Evolutionary conservation across 1,140 invertebrate species (phyloP).

Genomic region (Bombus vancouverensis): DNA sequence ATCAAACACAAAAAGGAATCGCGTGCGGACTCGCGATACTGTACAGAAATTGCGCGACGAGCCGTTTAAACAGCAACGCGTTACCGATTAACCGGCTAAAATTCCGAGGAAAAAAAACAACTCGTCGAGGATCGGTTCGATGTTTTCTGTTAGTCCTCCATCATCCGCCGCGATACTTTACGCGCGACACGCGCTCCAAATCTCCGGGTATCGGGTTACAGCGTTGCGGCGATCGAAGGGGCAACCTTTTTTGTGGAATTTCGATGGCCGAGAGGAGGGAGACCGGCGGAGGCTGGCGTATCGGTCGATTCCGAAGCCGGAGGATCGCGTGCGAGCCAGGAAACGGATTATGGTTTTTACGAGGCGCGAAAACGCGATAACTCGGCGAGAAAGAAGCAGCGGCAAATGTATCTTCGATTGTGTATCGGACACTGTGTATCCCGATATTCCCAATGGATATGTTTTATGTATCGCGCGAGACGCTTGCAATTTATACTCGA

Average conservation of each 20-base stretch:
- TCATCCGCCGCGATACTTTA: not conserved
- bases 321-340: constrained; percentile 3
- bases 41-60: not conserved
- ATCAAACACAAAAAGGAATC: not conserved
- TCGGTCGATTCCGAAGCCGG: not conserved
- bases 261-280: not conserved
- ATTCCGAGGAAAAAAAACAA: not conserved
- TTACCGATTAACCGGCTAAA: not conserved
- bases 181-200: not conserved
- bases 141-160: not conserved
- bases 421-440: not conserved
- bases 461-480: not conserved
- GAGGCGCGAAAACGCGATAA: constrained; percentile 38
- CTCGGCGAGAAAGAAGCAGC: not conserved
- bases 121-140: too few relatives aligned
- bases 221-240: constrained; percentile 1
- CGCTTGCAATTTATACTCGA: not conserved
- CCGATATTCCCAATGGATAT: too few relatives aligned
- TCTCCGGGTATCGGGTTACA: not conserved
- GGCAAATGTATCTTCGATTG: constrained; percentile 34
- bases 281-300: too few relatives aligned
- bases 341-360: constrained; percentile 40
- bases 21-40: too few relatives aligned
- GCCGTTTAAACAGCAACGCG: not conserved
- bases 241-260: constrained; percentile 15